These are phyloP conservation scores for Atta texana DNA, from an alignment of 1,140 invertebrate species.

Conservation along the genomic window DNA sequence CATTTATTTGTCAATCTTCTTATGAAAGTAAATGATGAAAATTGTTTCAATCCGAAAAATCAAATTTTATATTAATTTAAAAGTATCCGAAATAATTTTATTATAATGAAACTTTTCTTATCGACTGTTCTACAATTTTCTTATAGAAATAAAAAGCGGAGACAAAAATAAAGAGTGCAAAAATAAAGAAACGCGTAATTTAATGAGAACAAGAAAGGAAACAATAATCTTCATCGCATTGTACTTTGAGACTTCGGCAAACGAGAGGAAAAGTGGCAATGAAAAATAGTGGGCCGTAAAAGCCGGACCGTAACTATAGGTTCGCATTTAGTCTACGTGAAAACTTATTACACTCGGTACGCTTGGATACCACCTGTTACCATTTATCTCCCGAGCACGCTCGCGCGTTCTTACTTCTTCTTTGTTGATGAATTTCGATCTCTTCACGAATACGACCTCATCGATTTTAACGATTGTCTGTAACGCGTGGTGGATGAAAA, in stretches of 20 bases:
- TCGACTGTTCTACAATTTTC: conserved; percentile 1
- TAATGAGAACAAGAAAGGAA: conserved; percentile 12
- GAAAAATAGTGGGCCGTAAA: conserved; percentile 53
- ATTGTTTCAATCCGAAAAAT: background rate
- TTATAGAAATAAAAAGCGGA: background rate
- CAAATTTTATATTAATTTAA: background rate
- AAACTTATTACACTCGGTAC: conserved; percentile 59
- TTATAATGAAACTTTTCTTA: background rate
- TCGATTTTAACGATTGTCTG: conserved; percentile 22
- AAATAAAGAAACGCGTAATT: background rate
- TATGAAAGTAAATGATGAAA: conserved; percentile 19
- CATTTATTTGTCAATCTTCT: background rate
- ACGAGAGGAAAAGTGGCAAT: conserved; percentile 55
- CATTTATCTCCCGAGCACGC: conserved; percentile 56
- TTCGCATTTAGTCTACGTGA: conserved; percentile 60
- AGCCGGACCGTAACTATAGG: conserved; percentile 35
- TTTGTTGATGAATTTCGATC: conserved; percentile 43
- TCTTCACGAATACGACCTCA: background rate
- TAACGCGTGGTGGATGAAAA: background rate
- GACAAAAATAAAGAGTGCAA: background rate
- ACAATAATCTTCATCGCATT: conserved; percentile 34
- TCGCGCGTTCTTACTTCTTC: conserved; percentile 43
- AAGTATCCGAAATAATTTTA: background rate
- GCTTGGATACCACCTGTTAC: conserved; percentile 59
- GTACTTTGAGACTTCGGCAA: conserved; percentile 46